Percentiles rank a stretch among this genome's conserved stretches.
These are phyloP conservation scores for Oreohelix idahoensis DNA, from an alignment of 1,140 invertebrate genomes.

Conservation along the genomic window DNA sequence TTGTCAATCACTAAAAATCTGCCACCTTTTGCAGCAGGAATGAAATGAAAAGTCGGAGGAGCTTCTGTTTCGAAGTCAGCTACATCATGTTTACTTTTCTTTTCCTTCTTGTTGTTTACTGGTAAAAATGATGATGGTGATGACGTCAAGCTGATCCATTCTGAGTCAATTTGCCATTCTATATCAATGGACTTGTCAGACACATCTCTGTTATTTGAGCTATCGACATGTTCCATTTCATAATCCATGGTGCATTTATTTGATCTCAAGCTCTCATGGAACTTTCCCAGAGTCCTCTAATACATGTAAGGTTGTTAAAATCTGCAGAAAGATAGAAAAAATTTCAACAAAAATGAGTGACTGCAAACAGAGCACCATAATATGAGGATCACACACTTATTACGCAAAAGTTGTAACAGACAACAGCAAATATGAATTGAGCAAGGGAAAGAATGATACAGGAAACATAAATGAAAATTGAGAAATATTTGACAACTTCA, in stretches of 20 bases:
- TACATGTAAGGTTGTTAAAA: no score
- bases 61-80: background rate
- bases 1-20: constrained; percentile 31
- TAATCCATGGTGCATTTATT: background rate
- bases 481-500: no score
- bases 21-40: background rate
- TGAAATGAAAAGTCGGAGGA: constrained; percentile 20
- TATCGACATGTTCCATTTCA: constrained; percentile 21
- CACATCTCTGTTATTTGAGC: background rate
- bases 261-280: no score
- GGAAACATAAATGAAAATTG: no score
- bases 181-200: constrained; percentile 19
- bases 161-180: constrained; percentile 37
- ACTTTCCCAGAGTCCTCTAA: no score
- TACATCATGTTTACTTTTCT: background rate
- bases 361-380: no score
- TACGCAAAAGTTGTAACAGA: no score
- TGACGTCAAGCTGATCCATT: constrained; percentile 32
- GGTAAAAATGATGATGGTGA: background rate
- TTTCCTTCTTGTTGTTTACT: constrained; percentile 18
- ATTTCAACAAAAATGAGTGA: no score
- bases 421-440: no score
- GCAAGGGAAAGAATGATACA: no score
- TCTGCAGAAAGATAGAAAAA: no score
- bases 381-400: no score